Evolutionary conservation across 2,797 vertebrate genomes (phyloP), one percentile per base, ranked within the genome.

Genomic region (Cossypha caffra): DNA sequence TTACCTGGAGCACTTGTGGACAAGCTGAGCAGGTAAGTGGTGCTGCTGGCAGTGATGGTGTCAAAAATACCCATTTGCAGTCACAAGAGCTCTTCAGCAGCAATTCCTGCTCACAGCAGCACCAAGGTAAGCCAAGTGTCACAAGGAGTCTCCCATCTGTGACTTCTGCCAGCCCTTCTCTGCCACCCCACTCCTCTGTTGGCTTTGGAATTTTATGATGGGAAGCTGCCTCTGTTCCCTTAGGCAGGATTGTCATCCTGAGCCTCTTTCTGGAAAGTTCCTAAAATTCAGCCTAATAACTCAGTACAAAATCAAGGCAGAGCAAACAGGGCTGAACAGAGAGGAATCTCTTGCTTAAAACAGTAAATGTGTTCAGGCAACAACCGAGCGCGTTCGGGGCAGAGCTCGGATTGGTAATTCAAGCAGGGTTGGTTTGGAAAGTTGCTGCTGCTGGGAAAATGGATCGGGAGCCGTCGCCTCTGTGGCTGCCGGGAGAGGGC

Each of bases 401-500:
- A 51, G 84, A 17, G 3, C 25, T 7, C 4, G 78, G 68, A 5
- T 88, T 63, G 76, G 75, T 88, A 40, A 78, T 29, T 78, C 68
- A 26, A 35, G 68, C 62, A 29, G 75, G 66, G 47, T 35, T 88
- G 62, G 86, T 50, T 91, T 54, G 87, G 85, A 14, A 63, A 29
- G 29, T 12, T 48, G 0, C 79, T 79, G 83, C 73, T 89, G 72
- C 86, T 77, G 95, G 91, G 82, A 90, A 76, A 81, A 84, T 51
- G 88, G 91, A 47, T 16, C 75, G 31, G 84, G 16, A 73, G 2
- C 75, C 64, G 26, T 20, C 5, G 10, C 33, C 72, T 14, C 21
- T 5, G 73, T 2, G 75, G 84, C 84, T 77, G 88, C 93, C 96
- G 72, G 93, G 91, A 97, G 96, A 81, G 87, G 94, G 96, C 95